A percentile compares a stretch with the other conserved stretches of the same genome.
These are phyloP conservation scores for Sprattus sprattus DNA, from an alignment of 2,113 vertebrate species.

Conservation along the genomic window DNA sequence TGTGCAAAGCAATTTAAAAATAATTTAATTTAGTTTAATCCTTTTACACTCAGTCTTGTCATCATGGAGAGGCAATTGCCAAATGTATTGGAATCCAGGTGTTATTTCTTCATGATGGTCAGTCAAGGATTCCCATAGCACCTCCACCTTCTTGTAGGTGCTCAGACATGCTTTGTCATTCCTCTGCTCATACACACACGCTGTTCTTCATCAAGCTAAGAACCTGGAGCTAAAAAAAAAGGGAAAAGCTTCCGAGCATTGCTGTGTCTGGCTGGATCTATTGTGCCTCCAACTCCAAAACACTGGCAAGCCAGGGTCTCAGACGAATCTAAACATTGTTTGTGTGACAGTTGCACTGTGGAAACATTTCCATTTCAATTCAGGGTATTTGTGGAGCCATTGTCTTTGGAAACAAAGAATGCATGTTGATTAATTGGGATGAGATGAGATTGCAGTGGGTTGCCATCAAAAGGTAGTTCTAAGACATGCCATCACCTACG, in stretches of 20 bases:
- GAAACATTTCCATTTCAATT: not conserved
- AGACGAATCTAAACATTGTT: not conserved
- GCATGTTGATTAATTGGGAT: not conserved
- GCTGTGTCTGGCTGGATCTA: not conserved
- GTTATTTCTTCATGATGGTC: not conserved
- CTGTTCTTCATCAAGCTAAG: not conserved
- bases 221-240: not conserved
- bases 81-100: not conserved
- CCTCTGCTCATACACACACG: not conserved
- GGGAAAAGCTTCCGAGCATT: not conserved
- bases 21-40: not conserved
- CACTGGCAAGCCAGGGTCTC: not conserved
- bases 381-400: not conserved
- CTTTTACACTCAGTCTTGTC: not conserved
- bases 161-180: not conserved
- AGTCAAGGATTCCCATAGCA: not conserved
- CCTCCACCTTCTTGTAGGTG: not conserved
- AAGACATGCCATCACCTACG: not conserved
- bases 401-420: not conserved
- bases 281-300: conserved; percentile 1
- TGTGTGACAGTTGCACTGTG: not conserved
- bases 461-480: not conserved
- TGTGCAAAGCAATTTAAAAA: not conserved
- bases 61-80: not conserved
- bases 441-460: not conserved